Evolutionary conservation across 2,888 invertebrate species (phyloP), one percentile per base, ranked within the genome.

Genomic region (Hypena proboscidalis): DNA sequence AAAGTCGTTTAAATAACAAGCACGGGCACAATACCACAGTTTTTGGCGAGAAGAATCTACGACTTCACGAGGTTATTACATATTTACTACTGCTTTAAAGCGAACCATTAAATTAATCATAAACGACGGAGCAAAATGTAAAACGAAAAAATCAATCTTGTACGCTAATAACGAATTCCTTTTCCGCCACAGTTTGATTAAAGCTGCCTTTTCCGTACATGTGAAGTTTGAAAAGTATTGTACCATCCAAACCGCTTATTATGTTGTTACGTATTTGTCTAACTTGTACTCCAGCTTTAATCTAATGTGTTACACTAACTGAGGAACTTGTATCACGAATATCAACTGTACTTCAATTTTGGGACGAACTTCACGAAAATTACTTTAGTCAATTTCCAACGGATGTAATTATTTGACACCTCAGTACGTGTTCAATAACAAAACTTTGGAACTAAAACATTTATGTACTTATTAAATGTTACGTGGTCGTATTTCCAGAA

Each of bases 81-180:
- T 25, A 34, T n/a, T n/a, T n/a, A 42, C 22, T 37, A 36, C 15
- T 25, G 14, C 27, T 17, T 26, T 45, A 32, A 23, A 30, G 20
- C 22, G 33, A 49, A 20, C 36, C 11, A 55, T 60, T 45, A 42
- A 22, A 56, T 40, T 34, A 9, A 43, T 34, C 25, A 34, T 49
- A 42, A 55, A 42, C 34, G 34, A 35, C 32, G 32, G 11, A 31
- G 23, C 34, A 6, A 44, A 47, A 38, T 35, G 35, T 39, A 34
- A 37, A n/a, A n/a, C n/a, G n/a, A n/a, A n/a, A 6, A 47, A 25
- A 32, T 41, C 41, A 22, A n/a, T 32, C 29, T 34, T 34, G 20
- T 32, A 41, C 30, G 30, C 6, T 31, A 51, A 37, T 41, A 3
- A 38, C 37, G 31, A 1, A 27, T 7, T 38, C 4, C 9, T 27